Evolutionary conservation across 2,113 vertebrate genomes (phyloP).

Genomic region (Neomonachus schauinslandi): DNA sequence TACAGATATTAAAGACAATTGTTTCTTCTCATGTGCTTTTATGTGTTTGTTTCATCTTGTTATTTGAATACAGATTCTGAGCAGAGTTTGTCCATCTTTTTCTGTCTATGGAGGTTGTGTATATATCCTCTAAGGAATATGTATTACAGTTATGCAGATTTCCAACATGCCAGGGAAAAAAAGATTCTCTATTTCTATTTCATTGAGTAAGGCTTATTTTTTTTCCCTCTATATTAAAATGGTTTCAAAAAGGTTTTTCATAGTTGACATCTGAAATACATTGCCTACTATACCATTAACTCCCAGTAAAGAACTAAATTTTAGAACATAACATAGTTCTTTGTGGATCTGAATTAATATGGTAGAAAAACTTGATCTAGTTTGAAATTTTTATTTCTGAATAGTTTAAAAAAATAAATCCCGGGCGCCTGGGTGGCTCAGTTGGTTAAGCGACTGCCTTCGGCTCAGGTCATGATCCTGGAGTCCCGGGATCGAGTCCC

Average conservation of each 20-base stretch:
- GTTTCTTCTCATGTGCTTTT: not conserved
- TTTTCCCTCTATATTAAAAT: slow-evolving; percentile 17
- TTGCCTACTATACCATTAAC: not conserved
- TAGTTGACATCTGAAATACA: not conserved
- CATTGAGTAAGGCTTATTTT: not conserved
- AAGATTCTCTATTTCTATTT: not conserved
- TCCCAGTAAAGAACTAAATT: not conserved
- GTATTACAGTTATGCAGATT: not conserved
- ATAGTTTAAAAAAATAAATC: not conserved
- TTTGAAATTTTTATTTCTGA: slow-evolving; percentile 1
- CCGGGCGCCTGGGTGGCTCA: too few relatives aligned
- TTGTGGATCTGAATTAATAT: not conserved
- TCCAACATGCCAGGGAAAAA: not conserved
- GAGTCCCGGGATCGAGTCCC: too few relatives aligned
- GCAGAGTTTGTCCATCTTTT: not conserved
- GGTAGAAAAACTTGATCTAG: not conserved
- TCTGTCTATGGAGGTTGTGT: not conserved
- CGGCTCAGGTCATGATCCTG: too few relatives aligned
- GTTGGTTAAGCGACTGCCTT: too few relatives aligned
- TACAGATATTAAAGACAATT: not conserved
- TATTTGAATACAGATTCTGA: not conserved
- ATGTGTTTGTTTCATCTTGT: not conserved
- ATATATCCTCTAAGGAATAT: not conserved
- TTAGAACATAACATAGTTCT: not conserved
- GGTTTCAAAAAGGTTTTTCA: not conserved